These are phyloP conservation scores for Cryptocephalus primarius DNA, from an alignment of 2,888 invertebrate genomes.

Conservation along the genomic window DNA sequence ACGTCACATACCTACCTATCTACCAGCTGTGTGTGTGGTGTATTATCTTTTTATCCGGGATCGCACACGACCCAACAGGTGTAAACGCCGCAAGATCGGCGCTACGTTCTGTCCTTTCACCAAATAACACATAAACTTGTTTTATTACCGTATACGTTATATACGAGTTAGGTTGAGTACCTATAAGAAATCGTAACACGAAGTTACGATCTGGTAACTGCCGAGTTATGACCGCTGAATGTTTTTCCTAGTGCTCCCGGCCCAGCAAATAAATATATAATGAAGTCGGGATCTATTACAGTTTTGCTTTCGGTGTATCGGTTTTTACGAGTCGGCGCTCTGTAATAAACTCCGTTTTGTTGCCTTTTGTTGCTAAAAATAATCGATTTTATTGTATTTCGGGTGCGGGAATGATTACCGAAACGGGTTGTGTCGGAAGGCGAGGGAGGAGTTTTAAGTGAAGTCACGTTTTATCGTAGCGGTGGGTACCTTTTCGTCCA, in stretches of 20 bases:
- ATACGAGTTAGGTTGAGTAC: constrained; percentile 5
- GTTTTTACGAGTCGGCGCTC: too few species aligned
- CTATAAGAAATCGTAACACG: constrained; percentile 25
- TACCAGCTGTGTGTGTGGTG: too few species aligned
- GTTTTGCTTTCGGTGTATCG: not conserved
- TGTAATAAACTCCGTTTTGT: too few species aligned
- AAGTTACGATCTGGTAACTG: constrained; percentile 34
- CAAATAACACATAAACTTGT: constrained; percentile 5
- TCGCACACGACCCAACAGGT: not conserved
- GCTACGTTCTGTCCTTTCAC: not conserved
- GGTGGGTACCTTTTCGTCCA: too few species aligned
- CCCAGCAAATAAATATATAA: not conserved
- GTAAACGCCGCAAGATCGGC: not conserved
- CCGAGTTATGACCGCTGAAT: constrained; percentile 31
- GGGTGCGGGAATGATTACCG: too few species aligned
- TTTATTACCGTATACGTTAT: constrained; percentile 8
- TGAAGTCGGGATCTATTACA: not conserved
- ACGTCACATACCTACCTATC: too few species aligned
- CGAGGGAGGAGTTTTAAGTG: too few species aligned
- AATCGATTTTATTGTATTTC: too few species aligned
- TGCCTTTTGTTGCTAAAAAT: too few species aligned
- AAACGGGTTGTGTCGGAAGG: too few species aligned
- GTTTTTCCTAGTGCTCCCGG: constrained; percentile 24
- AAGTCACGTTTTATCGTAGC: too few species aligned
- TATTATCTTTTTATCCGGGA: not conserved